Evolutionary conservation across 2,888 invertebrate species (phyloP).

Genomic region (Platycheirus rosarum): DNA sequence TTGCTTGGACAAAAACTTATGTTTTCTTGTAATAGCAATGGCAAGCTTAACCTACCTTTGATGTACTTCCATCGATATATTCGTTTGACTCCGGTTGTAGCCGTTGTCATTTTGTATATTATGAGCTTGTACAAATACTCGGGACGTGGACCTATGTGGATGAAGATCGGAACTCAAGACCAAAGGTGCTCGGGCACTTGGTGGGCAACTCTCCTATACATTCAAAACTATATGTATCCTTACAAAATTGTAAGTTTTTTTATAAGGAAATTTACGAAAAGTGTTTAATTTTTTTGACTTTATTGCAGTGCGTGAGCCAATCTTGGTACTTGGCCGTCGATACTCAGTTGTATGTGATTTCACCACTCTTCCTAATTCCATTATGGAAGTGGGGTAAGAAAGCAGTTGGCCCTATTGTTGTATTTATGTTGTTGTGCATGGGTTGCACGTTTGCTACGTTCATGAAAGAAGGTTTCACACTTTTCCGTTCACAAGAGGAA

Average conservation of each 20-base stretch:
- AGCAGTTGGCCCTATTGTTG: conserved; percentile 78
- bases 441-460: conserved; percentile 80
- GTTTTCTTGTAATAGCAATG: conserved; percentile 75
- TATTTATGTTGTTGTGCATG: conserved; percentile 79
- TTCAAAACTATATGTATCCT: conserved; percentile 83
- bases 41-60: conserved; percentile 80
- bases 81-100: conserved; percentile 84
- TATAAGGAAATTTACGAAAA: neutral
- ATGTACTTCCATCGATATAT: conserved; percentile 82
- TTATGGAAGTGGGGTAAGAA: conserved; percentile 82
- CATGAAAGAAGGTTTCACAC: conserved; percentile 79
- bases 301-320: conserved; percentile 83
- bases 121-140: conserved; percentile 83
- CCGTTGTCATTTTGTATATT: conserved; percentile 83
- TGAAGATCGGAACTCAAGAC: conserved; percentile 79
- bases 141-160: conserved; percentile 84
- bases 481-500: conserved; percentile 80
- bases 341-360: conserved; percentile 84
- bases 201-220: conserved; percentile 83
- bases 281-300: neutral
- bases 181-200: conserved; percentile 81
- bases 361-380: conserved; percentile 84
- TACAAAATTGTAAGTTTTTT: conserved; percentile 76
- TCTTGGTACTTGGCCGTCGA: conserved; percentile 86
- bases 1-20: too few species aligned